Evolutionary conservation across 2,797 vertebrate genomes (phyloP).

Genomic region (Sparus aurata): DNA sequence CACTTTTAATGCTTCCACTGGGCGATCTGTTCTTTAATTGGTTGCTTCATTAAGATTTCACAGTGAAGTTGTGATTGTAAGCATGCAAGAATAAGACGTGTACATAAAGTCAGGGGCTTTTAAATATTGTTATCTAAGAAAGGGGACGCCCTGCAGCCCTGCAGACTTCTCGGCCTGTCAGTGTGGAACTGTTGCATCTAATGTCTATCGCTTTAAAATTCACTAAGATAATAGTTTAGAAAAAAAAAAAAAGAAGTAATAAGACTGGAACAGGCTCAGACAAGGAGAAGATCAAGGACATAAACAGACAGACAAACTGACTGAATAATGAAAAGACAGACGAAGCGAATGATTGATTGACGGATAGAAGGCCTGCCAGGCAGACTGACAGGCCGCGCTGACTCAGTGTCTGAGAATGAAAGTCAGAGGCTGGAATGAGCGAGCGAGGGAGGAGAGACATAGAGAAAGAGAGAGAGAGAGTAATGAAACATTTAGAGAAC

Average conservation of each 20-base stretch:
- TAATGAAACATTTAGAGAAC: conserved; percentile 69
- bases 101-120: no score
- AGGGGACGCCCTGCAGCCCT: no score
- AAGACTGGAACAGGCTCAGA: neutral
- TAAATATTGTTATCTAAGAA: no score
- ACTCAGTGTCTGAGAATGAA: conserved; percentile 81
- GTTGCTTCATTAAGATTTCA: no score
- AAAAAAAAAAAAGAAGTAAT: neutral
- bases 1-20: no score
- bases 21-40: no score
- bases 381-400: conserved; percentile 63
- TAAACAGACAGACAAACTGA: conserved; percentile 8
- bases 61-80: no score
- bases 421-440: conserved; percentile 42
- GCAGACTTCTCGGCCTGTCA: neutral
- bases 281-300: conserved; percentile 23
- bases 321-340: neutral
- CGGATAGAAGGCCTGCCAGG: conserved; percentile 51
- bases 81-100: no score
- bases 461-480: conserved; percentile 35
- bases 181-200: neutral
- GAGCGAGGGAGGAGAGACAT: conserved; percentile 40
- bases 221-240: neutral
- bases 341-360: conserved; percentile 41
- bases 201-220: neutral